These are phyloP conservation scores for Uria aalge DNA, from an alignment of 2,113 vertebrate species.

Conservation along the genomic window DNA sequence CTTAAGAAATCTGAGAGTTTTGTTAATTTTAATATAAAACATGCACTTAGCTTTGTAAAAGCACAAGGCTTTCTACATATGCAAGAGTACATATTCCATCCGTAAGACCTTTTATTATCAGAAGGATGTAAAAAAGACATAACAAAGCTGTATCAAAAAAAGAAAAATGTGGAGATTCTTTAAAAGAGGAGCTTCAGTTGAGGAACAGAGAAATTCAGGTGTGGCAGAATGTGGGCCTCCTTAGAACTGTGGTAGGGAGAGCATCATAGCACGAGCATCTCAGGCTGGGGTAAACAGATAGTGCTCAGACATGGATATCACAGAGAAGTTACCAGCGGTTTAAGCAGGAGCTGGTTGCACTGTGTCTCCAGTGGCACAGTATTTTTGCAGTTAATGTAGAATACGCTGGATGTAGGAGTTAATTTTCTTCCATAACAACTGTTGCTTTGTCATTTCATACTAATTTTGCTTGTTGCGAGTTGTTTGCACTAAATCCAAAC, in stretches of 20 bases:
- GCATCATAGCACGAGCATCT: neutral
- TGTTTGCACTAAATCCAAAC: neutral
- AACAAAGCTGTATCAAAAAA: neutral
- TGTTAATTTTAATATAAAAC: neutral
- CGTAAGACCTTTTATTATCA: neutral
- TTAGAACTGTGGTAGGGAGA: neutral
- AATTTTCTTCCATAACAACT: neutral
- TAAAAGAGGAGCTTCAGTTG: neutral
- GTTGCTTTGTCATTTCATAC: neutral
- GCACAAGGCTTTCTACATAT: neutral
- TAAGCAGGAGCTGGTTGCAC: neutral
- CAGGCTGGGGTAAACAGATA: neutral
- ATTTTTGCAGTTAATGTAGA: neutral
- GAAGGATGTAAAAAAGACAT: neutral
- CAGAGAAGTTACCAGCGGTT: neutral
- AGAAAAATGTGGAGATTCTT: neutral
- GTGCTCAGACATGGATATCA: accelerated
- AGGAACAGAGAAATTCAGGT: neutral
- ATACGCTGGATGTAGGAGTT: neutral
- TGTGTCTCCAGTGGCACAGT: neutral
- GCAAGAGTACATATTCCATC: neutral
- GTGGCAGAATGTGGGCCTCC: neutral
- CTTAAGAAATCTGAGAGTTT: neutral
- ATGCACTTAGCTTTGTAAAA: neutral
- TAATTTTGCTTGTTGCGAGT: neutral